phyloP scores from a whole-genome alignment of 1,140 invertebrate genomes.

The Bathynomus jamesi region DNA sequence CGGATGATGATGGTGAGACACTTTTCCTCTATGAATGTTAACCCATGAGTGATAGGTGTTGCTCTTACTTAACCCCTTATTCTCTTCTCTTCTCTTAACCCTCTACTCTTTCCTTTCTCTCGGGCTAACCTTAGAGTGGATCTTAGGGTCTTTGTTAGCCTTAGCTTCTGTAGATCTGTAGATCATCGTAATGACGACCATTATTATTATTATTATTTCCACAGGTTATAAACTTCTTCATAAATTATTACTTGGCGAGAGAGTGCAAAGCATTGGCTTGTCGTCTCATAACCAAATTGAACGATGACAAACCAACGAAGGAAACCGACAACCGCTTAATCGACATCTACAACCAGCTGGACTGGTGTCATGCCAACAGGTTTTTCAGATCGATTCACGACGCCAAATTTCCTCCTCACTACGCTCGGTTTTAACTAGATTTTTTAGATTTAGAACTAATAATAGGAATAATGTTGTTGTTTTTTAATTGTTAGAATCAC shows the following conservation, averaged over 20 bases:
- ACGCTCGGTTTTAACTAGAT: neutral
- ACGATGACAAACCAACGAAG: neutral
- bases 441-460: neutral
- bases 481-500: no score
- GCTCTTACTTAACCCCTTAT: no score
- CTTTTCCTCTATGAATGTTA: no score
- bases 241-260: constrained; percentile 11
- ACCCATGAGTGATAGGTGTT: no score
- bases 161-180: no score
- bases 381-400: neutral
- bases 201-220: no score
- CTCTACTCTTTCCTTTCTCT: no score
- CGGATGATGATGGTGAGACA: no score
- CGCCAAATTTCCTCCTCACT: neutral
- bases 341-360: neutral
- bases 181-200: no score
- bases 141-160: no score
- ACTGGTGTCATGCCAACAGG: neutral
- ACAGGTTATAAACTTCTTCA: constrained; percentile 15
- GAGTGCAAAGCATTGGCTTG: neutral
- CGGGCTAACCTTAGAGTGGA: no score
- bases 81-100: no score
- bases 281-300: neutral
- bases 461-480: neutral
- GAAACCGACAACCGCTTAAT: neutral